Evolutionary conservation across 2,888 invertebrate genomes (phyloP), one percentile per base, ranked within the genome.

Genomic region (Pilophorus perplexus): DNA sequence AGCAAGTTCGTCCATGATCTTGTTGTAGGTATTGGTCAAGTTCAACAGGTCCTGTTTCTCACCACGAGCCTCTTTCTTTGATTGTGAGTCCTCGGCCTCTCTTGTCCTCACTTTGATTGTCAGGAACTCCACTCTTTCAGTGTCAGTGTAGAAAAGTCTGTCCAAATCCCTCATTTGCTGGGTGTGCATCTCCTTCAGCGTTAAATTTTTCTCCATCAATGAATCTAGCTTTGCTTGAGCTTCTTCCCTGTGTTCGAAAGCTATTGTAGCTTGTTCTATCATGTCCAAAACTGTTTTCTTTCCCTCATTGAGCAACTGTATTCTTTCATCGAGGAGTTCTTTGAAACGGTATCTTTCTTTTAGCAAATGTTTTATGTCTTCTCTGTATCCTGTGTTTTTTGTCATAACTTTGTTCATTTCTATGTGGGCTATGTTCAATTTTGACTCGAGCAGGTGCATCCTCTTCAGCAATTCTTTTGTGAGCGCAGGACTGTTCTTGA

Each of bases 111-210:
- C 89, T 76, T 93, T 93, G 0, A 89, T 85, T 8, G 70, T 86
- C 64, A 93, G 83, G 76, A 94, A 94, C 74, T 90, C 87, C 73
- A 90, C 87, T 27, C 94, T 79, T 73, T 90, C 90, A 73, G 88
- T 80, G 75, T 93, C 91, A 76, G 93, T 88, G 75, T 93, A 93
- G 37, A 94, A 78, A 68, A 89, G 87, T 0, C 93, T 80, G 74
- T 92, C 88, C 65, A 94, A 83, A 74, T 93, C 93, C 48, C 92
- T 85, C 81, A 93, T 92, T 80, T 93, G 93, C 80, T 85, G 84
- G 4, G 85, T 82, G 74, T 86, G 87, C 6, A 82, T 76, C 73
- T 84, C 79, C 66, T 85, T 82, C 72, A 91, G 89, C 40, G 86
- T 83, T 74, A 89, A 86, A 55, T 86, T 87, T 70, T 88, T 85